phyloP scores from a whole-genome alignment of 1,140 invertebrate genomes.

The Uloborus diversus region DNA sequence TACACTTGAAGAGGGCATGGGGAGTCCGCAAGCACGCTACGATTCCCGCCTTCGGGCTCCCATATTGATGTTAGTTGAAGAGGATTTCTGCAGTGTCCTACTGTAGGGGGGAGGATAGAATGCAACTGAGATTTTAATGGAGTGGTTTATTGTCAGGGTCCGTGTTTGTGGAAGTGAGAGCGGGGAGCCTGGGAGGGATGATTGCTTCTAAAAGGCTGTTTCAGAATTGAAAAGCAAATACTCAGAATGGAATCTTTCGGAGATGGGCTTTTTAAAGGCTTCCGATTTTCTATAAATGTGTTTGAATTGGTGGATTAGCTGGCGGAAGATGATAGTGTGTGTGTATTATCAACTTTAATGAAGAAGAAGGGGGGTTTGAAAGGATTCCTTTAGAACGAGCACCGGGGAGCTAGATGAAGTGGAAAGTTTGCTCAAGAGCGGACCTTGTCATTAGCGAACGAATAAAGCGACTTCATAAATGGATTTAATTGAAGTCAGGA shows the following conservation, averaged over 20 bases:
- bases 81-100: too few species aligned
- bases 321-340: too few species aligned
- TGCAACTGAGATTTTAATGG: background rate
- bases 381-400: too few species aligned
- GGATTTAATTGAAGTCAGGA: too few species aligned
- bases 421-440: too few species aligned
- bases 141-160: background rate
- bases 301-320: background rate
- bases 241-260: background rate
- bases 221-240: background rate
- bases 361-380: background rate
- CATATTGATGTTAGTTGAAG: background rate
- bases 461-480: too few species aligned
- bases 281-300: background rate
- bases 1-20: background rate
- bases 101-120: too few species aligned
- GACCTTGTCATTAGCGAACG: too few species aligned
- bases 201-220: background rate
- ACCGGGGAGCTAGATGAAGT: too few species aligned
- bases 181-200: background rate
- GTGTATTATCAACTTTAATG: too few species aligned
- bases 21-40: background rate
- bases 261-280: background rate
- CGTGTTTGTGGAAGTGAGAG: background rate
- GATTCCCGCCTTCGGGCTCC: background rate